Evolutionary conservation across 2,888 invertebrate species (phyloP).

Genomic region (Microdon myrmicae): DNA sequence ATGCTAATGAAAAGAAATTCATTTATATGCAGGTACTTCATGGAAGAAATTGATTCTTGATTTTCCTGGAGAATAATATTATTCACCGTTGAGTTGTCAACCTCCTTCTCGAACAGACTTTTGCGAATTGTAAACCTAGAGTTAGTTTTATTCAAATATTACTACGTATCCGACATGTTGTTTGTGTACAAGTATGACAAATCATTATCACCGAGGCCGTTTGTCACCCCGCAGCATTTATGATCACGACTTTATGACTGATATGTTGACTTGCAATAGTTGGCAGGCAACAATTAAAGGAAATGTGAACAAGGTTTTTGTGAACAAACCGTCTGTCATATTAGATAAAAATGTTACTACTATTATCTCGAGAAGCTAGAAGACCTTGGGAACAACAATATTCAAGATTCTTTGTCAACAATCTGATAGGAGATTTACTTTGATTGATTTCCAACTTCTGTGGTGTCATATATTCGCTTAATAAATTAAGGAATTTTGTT

Average conservation of each 20-base stretch:
- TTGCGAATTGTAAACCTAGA: no score
- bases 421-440: no score
- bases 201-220: constrained; percentile 36
- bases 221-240: constrained; percentile 29
- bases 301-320: constrained; percentile 5
- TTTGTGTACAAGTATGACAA: constrained; percentile 23
- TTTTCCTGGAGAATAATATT: constrained; percentile 10
- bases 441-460: no score
- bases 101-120: background rate
- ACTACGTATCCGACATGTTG: background rate
- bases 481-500: no score
- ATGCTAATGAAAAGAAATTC: constrained; percentile 21
- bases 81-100: background rate
- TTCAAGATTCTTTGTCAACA: no score
- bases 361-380: no score
- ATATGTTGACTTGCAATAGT: constrained; percentile 30
- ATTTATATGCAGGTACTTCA: constrained; percentile 37
- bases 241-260: constrained; percentile 41
- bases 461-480: no score
- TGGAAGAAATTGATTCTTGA: constrained; percentile 10
- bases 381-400: no score
- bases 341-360: no score
- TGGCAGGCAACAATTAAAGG: constrained; percentile 22
- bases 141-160: no score
- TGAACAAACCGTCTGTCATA: no score